A percentile compares a stretch with the other conserved stretches of the same genome.
Conservation (phyloP, 2,888 invertebrate species). For the Enchytraeus crypticus region DNA sequence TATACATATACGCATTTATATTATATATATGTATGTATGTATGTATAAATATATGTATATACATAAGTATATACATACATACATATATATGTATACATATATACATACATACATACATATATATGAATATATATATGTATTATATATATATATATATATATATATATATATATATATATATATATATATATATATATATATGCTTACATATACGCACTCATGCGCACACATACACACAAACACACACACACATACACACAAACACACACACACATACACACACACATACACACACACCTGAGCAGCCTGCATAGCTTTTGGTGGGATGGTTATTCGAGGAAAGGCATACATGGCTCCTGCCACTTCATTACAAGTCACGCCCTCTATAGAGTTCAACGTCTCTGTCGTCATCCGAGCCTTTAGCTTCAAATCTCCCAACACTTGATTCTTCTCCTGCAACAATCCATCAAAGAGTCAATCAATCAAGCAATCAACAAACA, state of each 20-base stretch:
- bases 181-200: too few relatives aligned
- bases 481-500: neutral
- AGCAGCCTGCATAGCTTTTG: slow-evolving; percentile 75
- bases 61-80: too few relatives aligned
- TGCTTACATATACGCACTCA: neutral
- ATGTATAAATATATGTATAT: too few relatives aligned
- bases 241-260: neutral
- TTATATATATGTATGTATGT: too few relatives aligned
- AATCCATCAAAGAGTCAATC: neutral
- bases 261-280: neutral
- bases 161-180: too few relatives aligned
- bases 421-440: slow-evolving; percentile 65
- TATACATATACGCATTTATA: too few relatives aligned
- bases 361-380: slow-evolving; percentile 72
- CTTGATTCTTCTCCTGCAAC: slow-evolving; percentile 60
- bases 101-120: too few relatives aligned
- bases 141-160: too few relatives aligned
- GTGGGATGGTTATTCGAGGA: slow-evolving; percentile 72
- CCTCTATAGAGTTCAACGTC: slow-evolving; percentile 80
- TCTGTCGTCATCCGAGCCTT: slow-evolving; percentile 77
- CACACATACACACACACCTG: slow-evolving; percentile 50
- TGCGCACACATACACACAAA: neutral
- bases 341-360: slow-evolving; percentile 99
- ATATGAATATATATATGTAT: too few relatives aligned
- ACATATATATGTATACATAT: too few relatives aligned